These are phyloP conservation scores for Melanaphis sacchari DNA, from an alignment of 1,140 invertebrate genomes.

Conservation along the genomic window DNA sequence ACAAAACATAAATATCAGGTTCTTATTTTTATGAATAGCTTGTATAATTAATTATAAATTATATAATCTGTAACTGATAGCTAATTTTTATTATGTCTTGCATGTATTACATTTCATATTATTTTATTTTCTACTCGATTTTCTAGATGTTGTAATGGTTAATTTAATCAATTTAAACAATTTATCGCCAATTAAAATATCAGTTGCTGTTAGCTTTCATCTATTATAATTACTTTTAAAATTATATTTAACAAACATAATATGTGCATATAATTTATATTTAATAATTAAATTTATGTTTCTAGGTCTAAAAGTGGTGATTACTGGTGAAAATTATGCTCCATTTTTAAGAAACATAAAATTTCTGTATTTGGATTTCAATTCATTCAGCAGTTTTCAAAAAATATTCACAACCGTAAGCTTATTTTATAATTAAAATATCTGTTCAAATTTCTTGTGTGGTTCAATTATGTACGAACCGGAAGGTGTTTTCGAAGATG, in stretches of 20 bases:
- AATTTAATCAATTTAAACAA: constrained; percentile 31
- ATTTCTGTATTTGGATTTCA: neutral
- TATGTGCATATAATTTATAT: neutral
- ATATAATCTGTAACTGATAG: neutral
- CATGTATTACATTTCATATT: neutral
- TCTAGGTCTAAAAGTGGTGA: neutral
- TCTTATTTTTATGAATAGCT: too few species aligned
- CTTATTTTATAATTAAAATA: constrained; percentile 39
- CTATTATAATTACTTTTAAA: neutral
- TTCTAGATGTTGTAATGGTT: constrained; percentile 22
- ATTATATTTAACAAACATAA: neutral
- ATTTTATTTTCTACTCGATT: neutral
- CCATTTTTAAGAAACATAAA: neutral
- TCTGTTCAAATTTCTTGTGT: constrained; percentile 42
- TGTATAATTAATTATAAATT: too few species aligned
- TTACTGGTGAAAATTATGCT: neutral
- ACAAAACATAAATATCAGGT: too few species aligned
- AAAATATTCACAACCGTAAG: constrained; percentile 37
- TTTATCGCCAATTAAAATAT: neutral
- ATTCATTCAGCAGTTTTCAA: constrained; percentile 25
- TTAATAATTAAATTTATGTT: constrained; percentile 18
- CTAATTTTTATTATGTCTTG: neutral
- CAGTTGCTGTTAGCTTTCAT: neutral
- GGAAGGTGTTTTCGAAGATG: constrained; percentile 18
- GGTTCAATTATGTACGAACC: constrained; percentile 35